Conservation (phyloP, 1,140 invertebrate species). For the Nebria ingens region DNA sequence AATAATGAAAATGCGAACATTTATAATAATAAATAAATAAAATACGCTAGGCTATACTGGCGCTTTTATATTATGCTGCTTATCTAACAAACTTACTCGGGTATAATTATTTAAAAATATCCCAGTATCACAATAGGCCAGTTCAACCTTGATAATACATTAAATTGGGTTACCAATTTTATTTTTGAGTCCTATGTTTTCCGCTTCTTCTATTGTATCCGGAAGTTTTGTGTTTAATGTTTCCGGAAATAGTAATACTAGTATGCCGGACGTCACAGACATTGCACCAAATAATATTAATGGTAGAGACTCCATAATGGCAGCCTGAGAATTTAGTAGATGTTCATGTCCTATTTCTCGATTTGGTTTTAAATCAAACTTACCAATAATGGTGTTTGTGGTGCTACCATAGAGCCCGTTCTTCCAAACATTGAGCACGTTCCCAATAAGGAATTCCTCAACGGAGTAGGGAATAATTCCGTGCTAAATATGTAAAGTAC, state of each 20-base stretch:
- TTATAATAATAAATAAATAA: no score
- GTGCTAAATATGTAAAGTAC: slow-evolving; percentile 40
- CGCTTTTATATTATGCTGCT: no score
- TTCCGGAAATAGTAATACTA: slow-evolving; percentile 55
- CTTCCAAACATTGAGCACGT: slow-evolving; percentile 56
- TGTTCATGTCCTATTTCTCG: not conserved
- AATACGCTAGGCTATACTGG: no score
- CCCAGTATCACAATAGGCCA: no score
- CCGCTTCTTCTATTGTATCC: slow-evolving; percentile 57
- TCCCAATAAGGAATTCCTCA: slow-evolving; percentile 36
- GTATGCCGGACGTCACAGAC: slow-evolving; percentile 45
- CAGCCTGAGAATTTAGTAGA: slow-evolving; percentile 22
- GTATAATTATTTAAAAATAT: no score
- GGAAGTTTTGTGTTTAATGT: slow-evolving; percentile 54
- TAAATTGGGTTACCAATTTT: not conserved
- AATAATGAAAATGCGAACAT: no score
- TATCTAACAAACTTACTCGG: no score
- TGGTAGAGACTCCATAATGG: slow-evolving; percentile 38
- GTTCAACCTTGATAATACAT: no score
- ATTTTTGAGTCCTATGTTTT: slow-evolving; percentile 39
- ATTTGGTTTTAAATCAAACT: slow-evolving; percentile 20
- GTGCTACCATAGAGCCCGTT: slow-evolving; percentile 57
- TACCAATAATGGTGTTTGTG: slow-evolving; percentile 56
- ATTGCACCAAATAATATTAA: slow-evolving; percentile 56
- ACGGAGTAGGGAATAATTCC: slow-evolving; percentile 42